Evolutionary conservation across 2,113 vertebrate species (phyloP).

Genomic region (Gopherus evgoodei): DNA sequence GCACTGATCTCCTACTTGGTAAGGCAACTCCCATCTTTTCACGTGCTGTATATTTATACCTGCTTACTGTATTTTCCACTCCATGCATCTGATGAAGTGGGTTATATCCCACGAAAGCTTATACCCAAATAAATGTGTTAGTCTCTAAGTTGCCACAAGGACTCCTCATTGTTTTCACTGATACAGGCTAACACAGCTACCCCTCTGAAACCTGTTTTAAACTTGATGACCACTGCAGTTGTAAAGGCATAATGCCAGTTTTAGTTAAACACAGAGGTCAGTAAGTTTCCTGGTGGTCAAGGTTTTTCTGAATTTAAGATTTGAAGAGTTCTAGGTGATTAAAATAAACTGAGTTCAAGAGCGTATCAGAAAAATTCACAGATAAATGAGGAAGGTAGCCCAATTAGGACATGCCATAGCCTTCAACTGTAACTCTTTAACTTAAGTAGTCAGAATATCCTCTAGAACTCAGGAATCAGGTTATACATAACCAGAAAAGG

Average conservation of each 20-base stretch:
- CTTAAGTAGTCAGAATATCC: background rate
- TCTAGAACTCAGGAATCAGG: background rate
- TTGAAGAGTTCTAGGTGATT: background rate
- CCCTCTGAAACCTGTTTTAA: background rate
- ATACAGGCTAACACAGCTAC: too few relatives aligned
- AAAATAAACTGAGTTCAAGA: background rate
- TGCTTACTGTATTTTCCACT: too few relatives aligned
- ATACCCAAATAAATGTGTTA: too few relatives aligned
- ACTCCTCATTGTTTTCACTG: too few relatives aligned
- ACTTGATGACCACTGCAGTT: background rate
- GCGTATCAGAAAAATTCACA: background rate
- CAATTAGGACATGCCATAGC: background rate
- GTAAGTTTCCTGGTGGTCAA: background rate
- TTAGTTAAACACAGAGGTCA: background rate
- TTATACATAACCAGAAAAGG: background rate
- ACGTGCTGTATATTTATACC: too few relatives aligned
- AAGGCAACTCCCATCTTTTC: too few relatives aligned
- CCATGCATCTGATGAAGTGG: too few relatives aligned
- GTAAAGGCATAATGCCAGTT: background rate
- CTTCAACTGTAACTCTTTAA: background rate
- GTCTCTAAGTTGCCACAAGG: too few relatives aligned
- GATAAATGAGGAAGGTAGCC: background rate
- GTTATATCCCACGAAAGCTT: too few relatives aligned
- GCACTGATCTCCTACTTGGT: too few relatives aligned
- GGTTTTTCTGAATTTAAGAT: background rate